These are phyloP conservation scores for Automeris io DNA, from an alignment of 2,888 invertebrate genomes.

Conservation along the genomic window DNA sequence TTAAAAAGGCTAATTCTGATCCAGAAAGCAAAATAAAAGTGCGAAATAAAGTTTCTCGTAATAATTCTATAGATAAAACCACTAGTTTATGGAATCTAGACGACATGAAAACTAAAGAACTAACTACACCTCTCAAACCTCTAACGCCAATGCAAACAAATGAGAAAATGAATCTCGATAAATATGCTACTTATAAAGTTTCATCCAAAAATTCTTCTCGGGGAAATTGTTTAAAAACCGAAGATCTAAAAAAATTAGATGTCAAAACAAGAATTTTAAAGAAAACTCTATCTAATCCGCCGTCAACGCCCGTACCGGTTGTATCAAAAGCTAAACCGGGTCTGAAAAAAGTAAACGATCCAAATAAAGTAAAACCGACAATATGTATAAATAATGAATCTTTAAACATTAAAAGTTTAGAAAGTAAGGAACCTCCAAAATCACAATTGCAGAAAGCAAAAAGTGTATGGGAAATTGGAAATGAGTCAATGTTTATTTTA, in stretches of 20 bases:
- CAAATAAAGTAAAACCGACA: slow-evolving; percentile 64
- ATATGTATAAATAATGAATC: slow-evolving; percentile 49
- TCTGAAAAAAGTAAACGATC: slow-evolving; percentile 59
- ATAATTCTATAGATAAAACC: slow-evolving; percentile 72
- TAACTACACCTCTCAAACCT: slow-evolving; percentile 60
- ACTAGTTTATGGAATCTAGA: slow-evolving; percentile 78
- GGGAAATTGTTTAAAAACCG: slow-evolving; percentile 55
- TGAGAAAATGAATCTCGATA: slow-evolving; percentile 65
- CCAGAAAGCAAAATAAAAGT: slow-evolving; percentile 48
- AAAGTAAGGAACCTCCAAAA: slow-evolving; percentile 51
- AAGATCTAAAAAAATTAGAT: slow-evolving; percentile 69
- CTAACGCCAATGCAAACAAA: slow-evolving; percentile 41
- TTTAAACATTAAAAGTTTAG: slow-evolving; percentile 58
- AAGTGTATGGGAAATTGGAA: slow-evolving; percentile 75
- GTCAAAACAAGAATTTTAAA: slow-evolving; percentile 74
- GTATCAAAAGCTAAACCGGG: slow-evolving; percentile 61
- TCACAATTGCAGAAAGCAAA: slow-evolving; percentile 71
- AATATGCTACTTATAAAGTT: slow-evolving; percentile 72
- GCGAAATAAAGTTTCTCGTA: slow-evolving; percentile 55
- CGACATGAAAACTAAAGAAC: slow-evolving; percentile 73
- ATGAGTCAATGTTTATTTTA: slow-evolving; percentile 46
- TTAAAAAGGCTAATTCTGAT: slow-evolving; percentile 77
- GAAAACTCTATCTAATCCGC: slow-evolving; percentile 73
- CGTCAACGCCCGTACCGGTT: slow-evolving; percentile 69
- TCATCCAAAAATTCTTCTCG: slow-evolving; percentile 59